These are phyloP conservation scores for Sturnus vulgaris DNA, from an alignment of 2,113 vertebrate species.

Conservation along the genomic window DNA sequence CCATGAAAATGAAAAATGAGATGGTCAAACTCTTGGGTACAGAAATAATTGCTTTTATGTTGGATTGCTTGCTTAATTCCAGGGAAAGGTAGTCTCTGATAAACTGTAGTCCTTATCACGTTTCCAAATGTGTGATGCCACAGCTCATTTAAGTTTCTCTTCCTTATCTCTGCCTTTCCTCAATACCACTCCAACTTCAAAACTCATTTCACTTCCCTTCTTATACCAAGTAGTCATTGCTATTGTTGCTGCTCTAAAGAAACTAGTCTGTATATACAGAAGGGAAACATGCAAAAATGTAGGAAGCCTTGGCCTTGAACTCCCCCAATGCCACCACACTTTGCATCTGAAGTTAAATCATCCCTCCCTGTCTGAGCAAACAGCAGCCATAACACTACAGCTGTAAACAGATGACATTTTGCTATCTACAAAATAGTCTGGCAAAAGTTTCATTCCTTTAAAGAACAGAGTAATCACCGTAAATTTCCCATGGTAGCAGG, in stretches of 20 bases:
- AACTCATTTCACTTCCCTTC: background rate
- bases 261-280: background rate
- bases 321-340: background rate
- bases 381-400: background rate
- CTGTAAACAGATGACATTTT: background rate
- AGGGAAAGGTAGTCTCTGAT: background rate
- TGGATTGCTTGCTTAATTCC: background rate
- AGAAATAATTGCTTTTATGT: conserved; percentile 14
- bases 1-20: conserved; percentile 7
- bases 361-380: background rate
- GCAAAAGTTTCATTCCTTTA: background rate
- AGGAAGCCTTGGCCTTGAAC: background rate
- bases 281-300: background rate
- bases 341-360: background rate
- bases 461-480: background rate
- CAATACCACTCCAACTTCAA: background rate
- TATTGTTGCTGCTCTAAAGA: background rate
- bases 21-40: background rate
- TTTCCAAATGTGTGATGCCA: background rate
- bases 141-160: background rate
- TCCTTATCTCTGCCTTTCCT: background rate
- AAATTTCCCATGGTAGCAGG: background rate
- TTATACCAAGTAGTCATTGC: background rate
- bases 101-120: background rate
- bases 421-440: background rate